A percentile compares a stretch with the other conserved stretches of the same genome.
phyloP scores from a whole-genome alignment of 2,113 vertebrate genomes.

The Benitochromis conjunctus region DNA sequence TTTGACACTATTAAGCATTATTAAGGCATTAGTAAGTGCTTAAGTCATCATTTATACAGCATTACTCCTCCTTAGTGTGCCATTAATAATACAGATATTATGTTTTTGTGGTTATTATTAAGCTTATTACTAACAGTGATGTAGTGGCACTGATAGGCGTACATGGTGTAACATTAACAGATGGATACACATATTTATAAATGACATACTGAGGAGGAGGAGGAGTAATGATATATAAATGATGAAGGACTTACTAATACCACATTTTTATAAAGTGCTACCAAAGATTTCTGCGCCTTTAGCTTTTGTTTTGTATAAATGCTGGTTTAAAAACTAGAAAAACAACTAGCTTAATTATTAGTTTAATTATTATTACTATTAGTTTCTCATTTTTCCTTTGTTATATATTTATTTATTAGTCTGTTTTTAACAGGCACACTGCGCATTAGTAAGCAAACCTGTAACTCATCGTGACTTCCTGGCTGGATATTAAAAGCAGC shows the following conservation, averaged over 20 bases:
- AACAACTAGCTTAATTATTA: background rate
- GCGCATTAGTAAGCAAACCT: background rate
- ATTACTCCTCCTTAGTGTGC: background rate
- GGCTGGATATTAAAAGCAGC: background rate
- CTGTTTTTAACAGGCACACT: background rate
- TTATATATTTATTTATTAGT: background rate
- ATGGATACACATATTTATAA: background rate
- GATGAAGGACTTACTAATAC: fast-evolving
- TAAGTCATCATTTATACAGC: background rate
- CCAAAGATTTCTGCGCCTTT: background rate
- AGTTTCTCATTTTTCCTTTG: background rate
- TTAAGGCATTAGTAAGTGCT: background rate
- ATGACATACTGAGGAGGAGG: background rate
- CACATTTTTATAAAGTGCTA: background rate
- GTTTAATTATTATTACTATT: fast-evolving
- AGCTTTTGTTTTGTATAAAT: background rate
- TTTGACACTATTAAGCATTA: background rate
- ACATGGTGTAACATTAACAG: background rate
- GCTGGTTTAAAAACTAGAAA: background rate
- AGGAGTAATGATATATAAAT: background rate
- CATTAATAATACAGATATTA: background rate
- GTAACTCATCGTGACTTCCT: background rate
- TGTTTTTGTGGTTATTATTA: background rate
- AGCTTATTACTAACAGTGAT: background rate
- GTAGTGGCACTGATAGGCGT: background rate